These are phyloP conservation scores for Suillia variegata DNA, from an alignment of 2,888 invertebrate species.

Conservation along the genomic window DNA sequence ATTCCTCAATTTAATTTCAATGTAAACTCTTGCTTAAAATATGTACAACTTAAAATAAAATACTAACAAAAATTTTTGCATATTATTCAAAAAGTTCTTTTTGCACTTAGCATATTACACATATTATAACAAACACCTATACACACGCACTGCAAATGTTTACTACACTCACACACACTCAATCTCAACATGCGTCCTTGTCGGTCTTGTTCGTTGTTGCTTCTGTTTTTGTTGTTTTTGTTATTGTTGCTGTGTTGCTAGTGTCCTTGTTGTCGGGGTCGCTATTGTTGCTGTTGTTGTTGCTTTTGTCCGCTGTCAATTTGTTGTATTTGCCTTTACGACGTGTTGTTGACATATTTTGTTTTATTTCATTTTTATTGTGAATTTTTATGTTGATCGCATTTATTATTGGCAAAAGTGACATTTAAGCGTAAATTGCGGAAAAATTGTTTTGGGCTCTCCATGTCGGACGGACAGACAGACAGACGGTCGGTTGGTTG, in stretches of 20 bases:
- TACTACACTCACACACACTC: conserved; percentile 1
- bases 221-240: background rate
- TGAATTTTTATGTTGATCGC: background rate
- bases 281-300: background rate
- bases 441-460: background rate
- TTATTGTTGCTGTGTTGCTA: background rate
- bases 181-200: background rate
- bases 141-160: background rate
- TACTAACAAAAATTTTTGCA: too few species aligned
- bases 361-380: conserved; percentile 8
- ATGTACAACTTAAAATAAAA: too few species aligned
- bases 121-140: background rate
- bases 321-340: background rate
- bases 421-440: conserved; percentile 7
- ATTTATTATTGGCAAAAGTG: conserved; percentile 7
- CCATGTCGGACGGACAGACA: background rate
- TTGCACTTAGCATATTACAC: too few species aligned
- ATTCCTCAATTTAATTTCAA: too few species aligned
- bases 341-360: conserved; percentile 4
- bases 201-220: background rate
- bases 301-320: background rate
- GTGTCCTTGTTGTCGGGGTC: background rate
- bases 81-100: too few species aligned
- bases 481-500: too few species aligned
- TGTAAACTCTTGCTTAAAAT: too few species aligned